Percentiles rank a stretch among this genome's conserved stretches.
phyloP scores from a whole-genome alignment of 2,888 invertebrate species.

The Taphrorychus bicolor region DNA sequence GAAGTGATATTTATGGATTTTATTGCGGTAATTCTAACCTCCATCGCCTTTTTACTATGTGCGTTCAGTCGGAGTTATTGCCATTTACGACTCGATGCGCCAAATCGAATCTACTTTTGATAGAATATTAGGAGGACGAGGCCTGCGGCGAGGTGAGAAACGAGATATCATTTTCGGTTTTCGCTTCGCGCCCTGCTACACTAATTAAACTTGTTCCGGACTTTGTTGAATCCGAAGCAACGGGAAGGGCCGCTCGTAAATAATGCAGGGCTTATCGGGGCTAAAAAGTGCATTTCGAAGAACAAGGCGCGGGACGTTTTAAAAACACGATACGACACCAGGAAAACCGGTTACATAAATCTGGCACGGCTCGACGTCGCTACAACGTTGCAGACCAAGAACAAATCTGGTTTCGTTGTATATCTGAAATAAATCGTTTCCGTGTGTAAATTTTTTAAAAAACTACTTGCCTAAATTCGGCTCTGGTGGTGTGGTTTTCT shows the following conservation, averaged over 20 bases:
- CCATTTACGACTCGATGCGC: conserved; percentile 14
- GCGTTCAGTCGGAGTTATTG: conserved; percentile 29
- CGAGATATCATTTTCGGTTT: neutral
- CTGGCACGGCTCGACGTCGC: conserved; percentile 8
- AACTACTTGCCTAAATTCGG: too few relatives aligned
- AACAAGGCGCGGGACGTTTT: conserved; percentile 21
- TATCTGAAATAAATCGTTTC: conserved; percentile 15
- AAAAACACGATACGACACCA: conserved; percentile 30
- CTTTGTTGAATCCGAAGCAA: neutral
- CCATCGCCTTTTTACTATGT: conserved; percentile 29
- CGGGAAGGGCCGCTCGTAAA: neutral
- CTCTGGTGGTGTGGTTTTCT: too few relatives aligned
- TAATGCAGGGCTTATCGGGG: conserved; percentile 18
- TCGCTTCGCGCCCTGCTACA: neutral
- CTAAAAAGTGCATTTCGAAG: conserved; percentile 19
- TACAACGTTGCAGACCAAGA: conserved; percentile 9
- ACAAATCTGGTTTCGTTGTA: conserved; percentile 21
- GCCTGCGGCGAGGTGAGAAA: neutral
- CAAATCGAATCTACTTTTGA: neutral
- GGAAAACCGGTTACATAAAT: conserved; percentile 32
- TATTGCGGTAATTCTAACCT: conserved; percentile 34
- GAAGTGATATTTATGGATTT: conserved; percentile 37
- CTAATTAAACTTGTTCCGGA: neutral
- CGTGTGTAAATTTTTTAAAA: conserved; percentile 23
- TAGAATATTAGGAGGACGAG: neutral